A percentile compares a stretch with the other conserved stretches of the same genome.
These are phyloP conservation scores for Linyphia triangularis DNA, from an alignment of 2,888 invertebrate genomes.

Conservation along the genomic window DNA sequence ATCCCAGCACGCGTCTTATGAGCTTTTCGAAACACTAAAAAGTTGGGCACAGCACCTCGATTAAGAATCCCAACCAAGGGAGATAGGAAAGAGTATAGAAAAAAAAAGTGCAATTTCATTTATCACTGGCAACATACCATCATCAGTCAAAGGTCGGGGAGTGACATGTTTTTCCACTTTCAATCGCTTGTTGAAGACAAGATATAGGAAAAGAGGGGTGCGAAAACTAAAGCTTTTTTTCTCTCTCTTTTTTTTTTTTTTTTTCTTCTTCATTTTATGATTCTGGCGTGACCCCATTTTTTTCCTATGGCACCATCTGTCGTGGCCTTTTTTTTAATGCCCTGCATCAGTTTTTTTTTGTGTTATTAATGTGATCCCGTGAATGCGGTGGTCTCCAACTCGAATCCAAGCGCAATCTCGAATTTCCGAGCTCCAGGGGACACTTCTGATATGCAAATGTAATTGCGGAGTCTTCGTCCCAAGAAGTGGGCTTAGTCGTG, in stretches of 20 bases:
- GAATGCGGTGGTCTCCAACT: background rate
- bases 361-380: background rate
- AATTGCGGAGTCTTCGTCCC: background rate
- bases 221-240: slow-evolving; percentile 32
- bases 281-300: slow-evolving; percentile 54
- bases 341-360: slow-evolving; percentile 2
- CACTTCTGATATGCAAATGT: slow-evolving; percentile 17
- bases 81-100: background rate
- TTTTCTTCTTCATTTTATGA: slow-evolving; percentile 11
- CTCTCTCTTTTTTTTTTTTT: background rate
- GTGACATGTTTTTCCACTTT: slow-evolving; percentile 74
- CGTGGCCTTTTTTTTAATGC: slow-evolving; percentile 6
- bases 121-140: slow-evolving; percentile 48
- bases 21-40: background rate
- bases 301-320: slow-evolving; percentile 58
- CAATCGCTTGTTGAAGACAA: slow-evolving; percentile 71
- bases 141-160: slow-evolving; percentile 63
- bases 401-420: slow-evolving; percentile 12
- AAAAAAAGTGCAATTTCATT: slow-evolving; percentile 40
- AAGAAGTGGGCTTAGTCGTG: background rate
- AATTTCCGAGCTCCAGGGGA: slow-evolving; percentile 24
- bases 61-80: background rate
- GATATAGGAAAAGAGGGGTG: slow-evolving; percentile 54
- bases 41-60: background rate
- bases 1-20: background rate